Evolutionary conservation across 2,113 vertebrate species (phyloP).

Genomic region (Oostethus manadensis): DNA sequence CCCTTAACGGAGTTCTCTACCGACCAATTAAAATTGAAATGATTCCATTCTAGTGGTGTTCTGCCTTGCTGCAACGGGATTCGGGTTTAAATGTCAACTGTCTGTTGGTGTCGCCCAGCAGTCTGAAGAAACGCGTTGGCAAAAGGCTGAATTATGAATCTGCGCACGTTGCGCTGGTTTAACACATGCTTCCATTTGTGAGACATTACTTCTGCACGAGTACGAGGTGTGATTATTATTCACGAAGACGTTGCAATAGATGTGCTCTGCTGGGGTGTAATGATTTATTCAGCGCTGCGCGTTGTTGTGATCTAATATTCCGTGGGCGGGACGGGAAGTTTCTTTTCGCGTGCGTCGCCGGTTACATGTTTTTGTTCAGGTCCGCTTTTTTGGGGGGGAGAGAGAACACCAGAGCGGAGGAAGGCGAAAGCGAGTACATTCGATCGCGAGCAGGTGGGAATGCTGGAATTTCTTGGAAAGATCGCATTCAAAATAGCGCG

Average conservation of each 20-base stretch:
- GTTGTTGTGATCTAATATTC: slow-evolving; percentile 64
- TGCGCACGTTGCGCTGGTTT: slow-evolving; percentile 32
- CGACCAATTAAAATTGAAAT: slow-evolving; percentile 62
- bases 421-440: slow-evolving; percentile 28
- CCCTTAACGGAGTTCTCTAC: slow-evolving; percentile 28
- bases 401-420: slow-evolving; percentile 48
- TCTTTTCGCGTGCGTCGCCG: slow-evolving; percentile 52
- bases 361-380: slow-evolving; percentile 58
- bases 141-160: slow-evolving; percentile 41
- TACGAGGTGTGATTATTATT: slow-evolving; percentile 47
- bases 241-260: slow-evolving; percentile 44
- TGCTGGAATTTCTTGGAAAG: slow-evolving; percentile 31
- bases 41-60: slow-evolving; percentile 29
- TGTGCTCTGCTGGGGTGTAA: slow-evolving; percentile 41
- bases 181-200: slow-evolving; percentile 44
- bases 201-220: slow-evolving; percentile 36
- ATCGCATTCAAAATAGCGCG: slow-evolving; percentile 38
- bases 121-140: slow-evolving; percentile 34
- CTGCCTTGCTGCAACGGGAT: slow-evolving; percentile 29
- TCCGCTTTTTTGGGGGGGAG: slow-evolving; percentile 33
- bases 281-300: slow-evolving; percentile 54
- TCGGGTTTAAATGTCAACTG: slow-evolving; percentile 59
- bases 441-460: slow-evolving; percentile 43
- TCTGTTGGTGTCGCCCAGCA: slow-evolving; percentile 35
- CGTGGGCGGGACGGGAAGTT: slow-evolving; percentile 47